Base-by-base conservation (phyloP, 2,797 vertebrate species). In the Poeciliopsis paucimaculata region DNA sequence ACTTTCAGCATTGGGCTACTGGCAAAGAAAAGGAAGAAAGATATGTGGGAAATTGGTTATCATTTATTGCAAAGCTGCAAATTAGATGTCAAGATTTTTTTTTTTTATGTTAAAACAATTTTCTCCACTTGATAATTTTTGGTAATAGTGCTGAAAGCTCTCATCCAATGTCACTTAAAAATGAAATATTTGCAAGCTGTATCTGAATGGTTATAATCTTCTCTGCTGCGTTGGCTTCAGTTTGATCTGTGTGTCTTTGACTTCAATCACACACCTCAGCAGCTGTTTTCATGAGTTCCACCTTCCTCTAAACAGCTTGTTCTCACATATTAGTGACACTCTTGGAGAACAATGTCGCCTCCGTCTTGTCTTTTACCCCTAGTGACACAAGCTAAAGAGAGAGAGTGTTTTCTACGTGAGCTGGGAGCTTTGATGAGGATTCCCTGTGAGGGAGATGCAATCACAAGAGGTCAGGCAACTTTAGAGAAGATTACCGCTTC, bases 251-350 rank as follows among this genome's bases (percentile, higher is more conserved):
- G 41, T 43, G 41, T 73, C 72, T 82, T 74, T 84, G 71, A 75
- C 80, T 78, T 75, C 73, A 77, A 20, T 74, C 77, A 76, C 84
- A 85, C 82, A 83, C 71, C 16, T 36, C 77, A 76, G 84, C 89
- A 90, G 88, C 87, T 92, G 88, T 73, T 90, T 90, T 79, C 73
- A 84, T 88, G 89, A 91, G 82, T 91, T 85, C 85, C 88, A 86
- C 66, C 86, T 80, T 84, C 84, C 74, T 60, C 57, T 78, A 77
- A 92, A 84, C 91, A 85, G 82, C 84, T 82, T 75, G 79, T 87
- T 83, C 86, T 78, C 82, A 45, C 62, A 47, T 18, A 71, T 31
- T 45, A 28, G 41, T 45, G 78, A 83, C 85, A 83, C 81, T 75
- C 57, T 26, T 2, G 45, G 73, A 80, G 78, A 87, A 80, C 79